phyloP scores from a whole-genome alignment of 2,888 invertebrate genomes.

The Ichneumon xanthorius region DNA sequence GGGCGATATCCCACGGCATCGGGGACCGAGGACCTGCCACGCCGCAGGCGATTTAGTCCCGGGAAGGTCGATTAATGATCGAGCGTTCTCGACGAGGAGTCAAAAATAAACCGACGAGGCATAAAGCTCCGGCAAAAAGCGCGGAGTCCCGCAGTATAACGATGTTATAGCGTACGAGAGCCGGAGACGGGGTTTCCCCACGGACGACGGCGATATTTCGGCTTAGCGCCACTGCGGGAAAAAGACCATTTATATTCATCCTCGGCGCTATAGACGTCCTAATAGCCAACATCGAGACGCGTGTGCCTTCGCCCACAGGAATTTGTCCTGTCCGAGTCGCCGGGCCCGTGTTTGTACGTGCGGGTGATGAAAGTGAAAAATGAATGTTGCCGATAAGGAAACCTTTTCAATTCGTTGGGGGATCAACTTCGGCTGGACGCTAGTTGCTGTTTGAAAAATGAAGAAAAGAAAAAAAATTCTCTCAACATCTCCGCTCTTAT shows the following conservation, averaged over 20 bases:
- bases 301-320: conserved; percentile 1
- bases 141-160: not conserved
- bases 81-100: conserved; percentile 25
- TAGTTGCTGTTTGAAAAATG: conserved; percentile 30
- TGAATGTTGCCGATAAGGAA: conserved; percentile 54
- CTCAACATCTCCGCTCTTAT: not conserved
- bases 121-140: conserved; percentile 8
- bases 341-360: not conserved
- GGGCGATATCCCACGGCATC: conserved; percentile 9
- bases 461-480: conserved; percentile 22
- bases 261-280: conserved; percentile 48
- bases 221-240: conserved; percentile 32
- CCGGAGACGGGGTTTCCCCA: conserved; percentile 14
- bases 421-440: conserved; percentile 38
- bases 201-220: conserved; percentile 45
- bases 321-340: not conserved
- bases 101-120: conserved; percentile 42
- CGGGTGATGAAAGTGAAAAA: conserved; percentile 42
- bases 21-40: not conserved
- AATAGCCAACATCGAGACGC: conserved; percentile 45
- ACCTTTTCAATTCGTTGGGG: conserved; percentile 46
- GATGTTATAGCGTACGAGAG: conserved; percentile 9
- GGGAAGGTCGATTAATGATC: conserved; percentile 55
- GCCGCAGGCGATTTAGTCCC: conserved; percentile 7
- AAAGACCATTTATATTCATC: conserved; percentile 63